Base-by-base conservation (phyloP, 1,140 invertebrate genomes). In the Drosophila paulistorum region DNA sequence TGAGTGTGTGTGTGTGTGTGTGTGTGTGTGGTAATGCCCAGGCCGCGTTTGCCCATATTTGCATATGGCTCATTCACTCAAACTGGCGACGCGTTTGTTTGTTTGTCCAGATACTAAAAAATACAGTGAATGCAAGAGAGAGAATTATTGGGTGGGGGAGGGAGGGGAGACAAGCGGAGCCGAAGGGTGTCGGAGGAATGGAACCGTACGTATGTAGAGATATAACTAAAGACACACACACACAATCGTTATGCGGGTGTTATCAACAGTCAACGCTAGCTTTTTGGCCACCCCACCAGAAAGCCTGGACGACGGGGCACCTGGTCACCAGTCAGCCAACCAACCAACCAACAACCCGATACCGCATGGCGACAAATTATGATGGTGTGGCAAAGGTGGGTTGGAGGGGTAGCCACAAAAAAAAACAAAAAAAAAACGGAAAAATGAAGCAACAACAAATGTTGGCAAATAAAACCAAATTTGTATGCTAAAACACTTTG, bases 401-500 rank as follows among this genome's bases (percentile, higher is more conserved):
- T 20, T 26, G 3, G 23, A 9, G 45, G 45, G 20, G 17, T 17
- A 7, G 17, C 45, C 14, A 48, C 14, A 48, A 17, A 48, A 48
- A 48, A 17, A 48, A 20, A 10, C 20, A 48, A 48, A 9, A 48
- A 20, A 48, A 20, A 48, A 48, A 23, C 20, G 20, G 2, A 14
- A 45, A 7, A 45, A 14, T 7, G n/a, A 20, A 51, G 11, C 17
- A 51, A 59, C 14, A 42, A 68, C 67, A 62, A 68, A 72, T 66
- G 64, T 57, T 66, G 81, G 77, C 77, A 87, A 87, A 87, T 84
- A 87, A 87, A 87, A 87, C 84, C 84, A 81, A 89, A 89, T 89
- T 73, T 89, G 77, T 89, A 89, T 89, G 84, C 84, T 90, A 90
- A 90, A 90, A 90, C 84, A 89, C 85, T 89, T 90, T 89, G 84